Evolutionary conservation across 2,888 invertebrate species (phyloP), one percentile per base, ranked within the genome.

Genomic region (Augochlorella aurata): DNA sequence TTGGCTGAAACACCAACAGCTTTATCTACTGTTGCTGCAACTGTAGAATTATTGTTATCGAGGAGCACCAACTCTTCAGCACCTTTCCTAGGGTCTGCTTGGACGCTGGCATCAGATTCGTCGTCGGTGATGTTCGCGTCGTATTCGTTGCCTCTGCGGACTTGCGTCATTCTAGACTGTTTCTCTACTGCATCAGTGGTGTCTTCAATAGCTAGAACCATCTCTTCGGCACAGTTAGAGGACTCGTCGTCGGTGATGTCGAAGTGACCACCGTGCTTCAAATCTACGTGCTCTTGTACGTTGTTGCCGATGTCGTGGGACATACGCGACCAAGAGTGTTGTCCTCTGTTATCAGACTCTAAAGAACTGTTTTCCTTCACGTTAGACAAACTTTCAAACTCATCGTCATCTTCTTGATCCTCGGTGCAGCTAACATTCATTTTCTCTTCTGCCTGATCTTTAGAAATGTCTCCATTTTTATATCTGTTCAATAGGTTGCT

Each of bases 171-270:
- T 29, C 69, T 14, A 10, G 44, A 24, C 16, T 0, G 16, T 1
- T 14, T 58, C 63, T 18, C 18, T 16, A 18, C 24, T 52, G 38
- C 49, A 0, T 24, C 29, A 0, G 61, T 5, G 0, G 21, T 38
- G 29, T 85, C 70, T 10, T 78, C 63, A 2, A 71, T 7, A 45
- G n/a, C 70, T 14, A 75, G 49, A 65, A 49, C 29, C n/a, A 65
- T 29, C 3, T 76, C 84, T 16, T 85, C 81, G 16, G 71, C 75
- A 73, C 89, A 88, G 16, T 74, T 83, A 14, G 86, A 87, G 0
- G 92, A 92, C 52, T 92, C 92, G 68, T 92, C 92, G 5, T 92
- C 92, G 5, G 92, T 92, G 29, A 92, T 91, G 29, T 90, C 89
- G 7, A 86, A 83, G 14, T 89, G 74, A 14, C 63, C 69, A 4